Evolutionary conservation across 2,797 vertebrate species (phyloP), one percentile per base, ranked within the genome.

Genomic region (Falco berigora): DNA sequence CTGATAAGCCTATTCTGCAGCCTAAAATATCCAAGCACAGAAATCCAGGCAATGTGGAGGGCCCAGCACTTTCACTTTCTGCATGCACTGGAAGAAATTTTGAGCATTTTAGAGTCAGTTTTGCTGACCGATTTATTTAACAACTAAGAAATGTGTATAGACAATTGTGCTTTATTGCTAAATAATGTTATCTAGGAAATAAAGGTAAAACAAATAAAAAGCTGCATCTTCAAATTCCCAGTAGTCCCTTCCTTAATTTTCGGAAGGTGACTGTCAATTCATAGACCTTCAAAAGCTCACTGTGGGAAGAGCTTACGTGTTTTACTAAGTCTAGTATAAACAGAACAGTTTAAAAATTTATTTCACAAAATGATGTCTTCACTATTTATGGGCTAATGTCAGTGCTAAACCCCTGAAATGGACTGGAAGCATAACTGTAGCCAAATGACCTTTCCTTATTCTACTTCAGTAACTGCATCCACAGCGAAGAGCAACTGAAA

Each of bases 341-440:
- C 84, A 90, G 88, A 83, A 62, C 38, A 44, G 83, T 71, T 95
- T 84, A 88, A 93, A 97, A 90, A 86, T 95, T 86, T 93, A 93
- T 94, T 90, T 95, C 88, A 50, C 76, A 75, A 90, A 94, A 79
- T 81, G 66, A 76, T 90, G 80, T 73, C 88, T 86, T 84, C 61
- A 40, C 52, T 94, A 36, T 96, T 91, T 94, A 91, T 64, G 81
- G 92, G 85, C 92, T 88, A 47, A 75, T 90, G 91, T 81, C 81
- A 92, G 92, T 90, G 91, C 85, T 96, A 92, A 94, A 94, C 44
- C 74, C 77, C 92, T 85, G 92, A 34, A 76, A 88, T 81, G 94
- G 92, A 71, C 94, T 95, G 86, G 94, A 79, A 92, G 86, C 64
- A 30, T 66, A 49, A 88, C 80, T 84, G 88, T 44, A 53, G 74